Conservation (phyloP, 2,888 invertebrate species). For the Cantharis nigra region DNA sequence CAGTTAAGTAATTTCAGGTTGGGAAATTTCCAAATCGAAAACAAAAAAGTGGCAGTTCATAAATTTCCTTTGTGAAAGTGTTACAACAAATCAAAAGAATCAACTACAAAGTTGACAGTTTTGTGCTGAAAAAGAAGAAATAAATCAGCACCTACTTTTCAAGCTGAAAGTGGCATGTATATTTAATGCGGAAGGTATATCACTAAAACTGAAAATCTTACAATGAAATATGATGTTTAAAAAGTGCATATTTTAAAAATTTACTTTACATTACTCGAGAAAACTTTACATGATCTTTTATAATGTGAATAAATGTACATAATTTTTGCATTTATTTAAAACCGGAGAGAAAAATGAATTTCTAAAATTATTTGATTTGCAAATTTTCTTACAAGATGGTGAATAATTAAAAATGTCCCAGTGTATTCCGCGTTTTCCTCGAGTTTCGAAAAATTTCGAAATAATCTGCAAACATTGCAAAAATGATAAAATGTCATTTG, state of each 20-base stretch:
- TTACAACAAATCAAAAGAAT: not conserved
- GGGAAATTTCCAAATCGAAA: not conserved
- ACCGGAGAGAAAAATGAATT: not conserved
- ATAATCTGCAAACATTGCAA: no score
- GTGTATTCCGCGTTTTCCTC: not conserved
- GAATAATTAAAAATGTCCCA: not conserved
- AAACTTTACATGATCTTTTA: not conserved
- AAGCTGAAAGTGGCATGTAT: constrained; percentile 4
- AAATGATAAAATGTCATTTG: not conserved
- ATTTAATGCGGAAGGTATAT: constrained; percentile 4
- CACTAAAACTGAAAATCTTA: constrained; percentile 5
- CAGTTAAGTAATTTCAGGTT: not conserved
- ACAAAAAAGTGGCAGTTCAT: not conserved
- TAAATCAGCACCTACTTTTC: constrained; percentile 4
- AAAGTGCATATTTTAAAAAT: constrained; percentile 3
- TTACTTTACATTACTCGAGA: constrained; percentile 4
- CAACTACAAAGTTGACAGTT: constrained; percentile 1
- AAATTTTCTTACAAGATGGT: not conserved
- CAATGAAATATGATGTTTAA: constrained; percentile 4
- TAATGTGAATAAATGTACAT: not conserved
- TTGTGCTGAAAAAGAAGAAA: not conserved
- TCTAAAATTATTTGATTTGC: not conserved
- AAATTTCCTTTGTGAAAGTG: not conserved
- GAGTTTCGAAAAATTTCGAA: not conserved
- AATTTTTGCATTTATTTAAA: not conserved